A percentile compares a stretch with the other conserved stretches of the same genome.
phyloP scores from a whole-genome alignment of 2,888 invertebrate genomes.

The Anaspis maculata region DNA sequence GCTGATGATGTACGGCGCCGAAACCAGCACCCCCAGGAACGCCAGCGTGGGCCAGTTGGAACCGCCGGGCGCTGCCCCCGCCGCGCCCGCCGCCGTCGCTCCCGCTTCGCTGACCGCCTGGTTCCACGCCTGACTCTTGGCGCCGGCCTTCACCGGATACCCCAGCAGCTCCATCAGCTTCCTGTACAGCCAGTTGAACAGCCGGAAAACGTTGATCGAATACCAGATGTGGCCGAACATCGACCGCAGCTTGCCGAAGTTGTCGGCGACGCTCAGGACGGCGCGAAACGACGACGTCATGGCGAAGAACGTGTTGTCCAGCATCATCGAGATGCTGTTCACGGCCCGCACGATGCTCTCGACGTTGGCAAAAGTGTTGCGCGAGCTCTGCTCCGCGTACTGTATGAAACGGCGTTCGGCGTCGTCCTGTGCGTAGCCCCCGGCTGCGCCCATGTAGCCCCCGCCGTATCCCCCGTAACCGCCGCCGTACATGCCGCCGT shows the following conservation, averaged over 20 bases:
- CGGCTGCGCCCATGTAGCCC: conserved; percentile 41
- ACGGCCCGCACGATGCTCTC: conserved; percentile 80
- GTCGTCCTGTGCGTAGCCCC: conserved; percentile 39
- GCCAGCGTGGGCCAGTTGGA: conserved; percentile 83
- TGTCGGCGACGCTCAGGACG: conserved; percentile 91
- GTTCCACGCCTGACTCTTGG: conserved; percentile 38
- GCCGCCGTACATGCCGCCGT: conserved; percentile 22
- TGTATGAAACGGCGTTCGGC: conserved; percentile 71
- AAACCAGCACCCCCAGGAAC: conserved; percentile 81
- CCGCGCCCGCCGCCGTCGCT: conserved; percentile 24
- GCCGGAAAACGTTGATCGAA: conserved; percentile 73
- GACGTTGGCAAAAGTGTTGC: conserved; percentile 91
- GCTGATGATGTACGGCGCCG: conserved; percentile 87
- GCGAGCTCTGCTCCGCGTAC: conserved; percentile 82
- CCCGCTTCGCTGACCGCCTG: conserved; percentile 40
- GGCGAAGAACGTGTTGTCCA: conserved; percentile 94
- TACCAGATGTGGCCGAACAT: conserved; percentile 83
- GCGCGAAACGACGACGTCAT: conserved; percentile 89
- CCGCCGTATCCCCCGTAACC: conserved; percentile 37
- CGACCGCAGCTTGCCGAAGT: conserved; percentile 75
- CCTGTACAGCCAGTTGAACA: conserved; percentile 71
- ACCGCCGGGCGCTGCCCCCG: conserved; percentile 18
- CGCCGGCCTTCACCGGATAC: conserved; percentile 39
- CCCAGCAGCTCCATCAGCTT: conserved; percentile 65
- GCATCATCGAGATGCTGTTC: conserved; percentile 90